A percentile compares a stretch with the other conserved stretches of the same genome.
phyloP scores from a whole-genome alignment of 2,113 vertebrate species.

The Gnathonemus echidnorhynchus region DNA sequence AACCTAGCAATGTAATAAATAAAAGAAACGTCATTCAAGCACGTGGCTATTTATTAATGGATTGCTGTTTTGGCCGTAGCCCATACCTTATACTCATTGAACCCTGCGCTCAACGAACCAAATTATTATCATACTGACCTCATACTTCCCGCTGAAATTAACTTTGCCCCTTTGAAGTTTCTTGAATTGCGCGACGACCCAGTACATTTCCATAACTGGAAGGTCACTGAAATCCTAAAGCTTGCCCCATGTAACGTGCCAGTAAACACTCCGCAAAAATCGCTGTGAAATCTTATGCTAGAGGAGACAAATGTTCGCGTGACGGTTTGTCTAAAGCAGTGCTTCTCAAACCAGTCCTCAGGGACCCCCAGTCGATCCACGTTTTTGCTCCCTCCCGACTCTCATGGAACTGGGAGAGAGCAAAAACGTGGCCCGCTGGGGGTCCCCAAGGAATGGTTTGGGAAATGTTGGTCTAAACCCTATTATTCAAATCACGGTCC shows the following conservation, averaged over 20 bases:
- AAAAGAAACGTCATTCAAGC: background rate
- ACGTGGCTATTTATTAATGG: background rate
- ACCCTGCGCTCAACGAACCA: background rate
- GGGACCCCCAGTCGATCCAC: too few relatives aligned
- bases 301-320: background rate
- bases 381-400: too few relatives aligned
- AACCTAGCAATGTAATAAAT: background rate
- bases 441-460: too few relatives aligned
- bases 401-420: too few relatives aligned
- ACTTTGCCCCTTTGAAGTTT: background rate
- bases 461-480: too few relatives aligned
- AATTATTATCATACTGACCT: background rate
- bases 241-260: background rate
- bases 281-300: background rate
- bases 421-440: too few relatives aligned
- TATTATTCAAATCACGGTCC: too few relatives aligned
- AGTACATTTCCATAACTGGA: background rate
- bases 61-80: background rate
- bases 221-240: background rate
- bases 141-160: background rate
- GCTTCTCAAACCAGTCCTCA: too few relatives aligned
- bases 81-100: background rate
- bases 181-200: background rate
- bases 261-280: background rate
- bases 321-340: background rate